Evolutionary conservation across 2,888 invertebrate species (phyloP).

Genomic region (Xanthorhoe spadicearia): DNA sequence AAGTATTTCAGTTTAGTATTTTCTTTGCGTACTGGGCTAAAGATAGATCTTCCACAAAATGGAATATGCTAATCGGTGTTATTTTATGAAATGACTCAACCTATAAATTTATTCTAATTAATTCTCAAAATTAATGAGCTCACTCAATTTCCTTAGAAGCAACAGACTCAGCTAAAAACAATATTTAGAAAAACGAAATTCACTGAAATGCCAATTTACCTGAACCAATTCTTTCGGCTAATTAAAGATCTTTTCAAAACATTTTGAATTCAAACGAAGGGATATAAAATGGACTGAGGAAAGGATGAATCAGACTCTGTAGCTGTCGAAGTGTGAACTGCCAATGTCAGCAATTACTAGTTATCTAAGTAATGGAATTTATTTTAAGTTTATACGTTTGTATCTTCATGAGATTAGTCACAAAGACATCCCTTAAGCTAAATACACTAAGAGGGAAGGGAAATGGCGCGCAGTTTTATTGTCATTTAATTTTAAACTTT

Average conservation of each 20-base stretch:
- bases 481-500: no score
- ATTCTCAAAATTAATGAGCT: neutral
- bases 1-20: no score
- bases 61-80: neutral
- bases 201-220: constrained; percentile 15
- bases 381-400: neutral
- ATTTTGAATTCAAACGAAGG: constrained; percentile 18
- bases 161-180: constrained; percentile 10
- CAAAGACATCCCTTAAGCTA: no score
- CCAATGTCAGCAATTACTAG: neutral
- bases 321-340: neutral
- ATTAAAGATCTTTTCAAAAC: constrained; percentile 25
- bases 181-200: constrained; percentile 18
- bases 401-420: no score
- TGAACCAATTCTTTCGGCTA: constrained; percentile 17
- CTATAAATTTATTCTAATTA: neutral
- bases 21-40: no score
- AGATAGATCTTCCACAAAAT: no score
- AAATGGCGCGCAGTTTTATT: no score
- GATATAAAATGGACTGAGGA: constrained; percentile 17
- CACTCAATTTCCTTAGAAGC: neutral
- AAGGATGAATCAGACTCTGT: constrained; percentile 12
- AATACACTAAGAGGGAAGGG: no score
- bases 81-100: neutral
- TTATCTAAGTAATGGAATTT: neutral